These are phyloP conservation scores for Phoxinus phoxinus DNA, from an alignment of 2,113 vertebrate species.

Conservation along the genomic window DNA sequence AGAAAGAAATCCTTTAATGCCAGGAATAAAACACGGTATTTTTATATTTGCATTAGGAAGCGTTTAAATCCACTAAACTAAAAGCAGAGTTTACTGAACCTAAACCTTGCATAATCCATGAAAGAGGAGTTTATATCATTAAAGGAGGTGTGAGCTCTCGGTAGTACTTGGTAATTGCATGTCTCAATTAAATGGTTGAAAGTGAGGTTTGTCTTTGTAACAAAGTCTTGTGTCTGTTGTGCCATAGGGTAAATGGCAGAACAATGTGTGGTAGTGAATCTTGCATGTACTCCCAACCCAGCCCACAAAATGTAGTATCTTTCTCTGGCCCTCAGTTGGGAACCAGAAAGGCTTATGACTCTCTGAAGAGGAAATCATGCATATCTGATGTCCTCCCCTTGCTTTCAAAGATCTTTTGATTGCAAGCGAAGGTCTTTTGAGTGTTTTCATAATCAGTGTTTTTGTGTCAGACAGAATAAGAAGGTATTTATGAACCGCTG, in stretches of 20 bases:
- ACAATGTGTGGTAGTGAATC: background rate
- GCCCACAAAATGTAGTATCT: background rate
- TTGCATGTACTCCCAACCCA: background rate
- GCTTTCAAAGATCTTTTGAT: constrained; percentile 30
- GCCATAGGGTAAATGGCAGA: background rate
- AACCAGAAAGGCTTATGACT: background rate
- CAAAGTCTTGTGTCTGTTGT: background rate
- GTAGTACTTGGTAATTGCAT: constrained; percentile 24
- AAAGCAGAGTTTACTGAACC: constrained; percentile 26
- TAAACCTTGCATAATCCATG: constrained; percentile 44
- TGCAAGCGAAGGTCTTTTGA: constrained; percentile 6
- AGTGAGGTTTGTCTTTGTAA: constrained; percentile 27
- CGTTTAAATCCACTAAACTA: constrained; percentile 43
- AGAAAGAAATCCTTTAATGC: constrained; percentile 51
- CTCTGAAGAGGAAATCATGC: background rate
- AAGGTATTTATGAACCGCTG: constrained; percentile 21
- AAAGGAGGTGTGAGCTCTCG: background rate
- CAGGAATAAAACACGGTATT: constrained; percentile 44
- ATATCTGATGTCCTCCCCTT: background rate
- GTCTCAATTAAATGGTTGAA: constrained; percentile 13
- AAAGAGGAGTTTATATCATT: constrained; percentile 18
- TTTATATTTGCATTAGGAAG: constrained; percentile 33
- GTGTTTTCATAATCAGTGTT: constrained; percentile 17
- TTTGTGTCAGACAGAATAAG: constrained; percentile 4
- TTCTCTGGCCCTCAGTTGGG: background rate